A percentile compares a stretch with the other conserved stretches of the same genome.
Evolutionary conservation across 1,140 invertebrate genomes (phyloP).

Genomic region (Drosophila willistoni): DNA sequence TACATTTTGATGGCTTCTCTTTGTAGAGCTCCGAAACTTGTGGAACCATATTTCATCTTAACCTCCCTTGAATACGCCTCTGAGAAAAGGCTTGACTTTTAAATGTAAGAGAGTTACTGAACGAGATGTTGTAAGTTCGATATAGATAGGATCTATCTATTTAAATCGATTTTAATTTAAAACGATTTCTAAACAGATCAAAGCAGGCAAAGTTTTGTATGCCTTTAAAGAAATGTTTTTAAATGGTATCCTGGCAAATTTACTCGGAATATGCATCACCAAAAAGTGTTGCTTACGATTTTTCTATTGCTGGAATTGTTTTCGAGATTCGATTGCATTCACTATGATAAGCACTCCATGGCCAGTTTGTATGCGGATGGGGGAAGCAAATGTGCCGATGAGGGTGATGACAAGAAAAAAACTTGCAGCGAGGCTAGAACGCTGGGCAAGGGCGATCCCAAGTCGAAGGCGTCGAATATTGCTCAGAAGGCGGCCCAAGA

Average conservation of each 20-base stretch:
- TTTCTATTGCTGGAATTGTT: conserved; percentile 29
- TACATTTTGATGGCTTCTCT: no score
- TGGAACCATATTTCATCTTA: no score
- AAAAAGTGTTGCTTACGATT: conserved; percentile 24
- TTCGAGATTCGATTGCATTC: conserved; percentile 25
- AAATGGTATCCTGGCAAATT: neutral
- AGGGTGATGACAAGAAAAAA: conserved; percentile 14
- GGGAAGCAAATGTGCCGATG: neutral
- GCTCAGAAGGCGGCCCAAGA: conserved; percentile 87
- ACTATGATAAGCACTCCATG: conserved; percentile 11
- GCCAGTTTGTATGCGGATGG: conserved; percentile 30
- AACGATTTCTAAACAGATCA: no score
- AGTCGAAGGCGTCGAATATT: conserved; percentile 84
- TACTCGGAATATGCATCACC: conserved; percentile 36
- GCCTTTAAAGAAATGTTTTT: neutral
- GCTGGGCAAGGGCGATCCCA: conserved; percentile 41
- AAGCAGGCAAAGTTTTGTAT: neutral
- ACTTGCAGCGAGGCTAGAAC: neutral
- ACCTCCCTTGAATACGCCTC: no score
- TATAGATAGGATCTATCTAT: no score
- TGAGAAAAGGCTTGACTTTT: no score
- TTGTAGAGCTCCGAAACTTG: no score
- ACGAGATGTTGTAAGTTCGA: no score
- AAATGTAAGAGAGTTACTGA: no score
- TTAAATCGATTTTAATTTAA: no score